phyloP scores from a whole-genome alignment of 2,888 invertebrate species.

The Amblyteles armatorius region DNA sequence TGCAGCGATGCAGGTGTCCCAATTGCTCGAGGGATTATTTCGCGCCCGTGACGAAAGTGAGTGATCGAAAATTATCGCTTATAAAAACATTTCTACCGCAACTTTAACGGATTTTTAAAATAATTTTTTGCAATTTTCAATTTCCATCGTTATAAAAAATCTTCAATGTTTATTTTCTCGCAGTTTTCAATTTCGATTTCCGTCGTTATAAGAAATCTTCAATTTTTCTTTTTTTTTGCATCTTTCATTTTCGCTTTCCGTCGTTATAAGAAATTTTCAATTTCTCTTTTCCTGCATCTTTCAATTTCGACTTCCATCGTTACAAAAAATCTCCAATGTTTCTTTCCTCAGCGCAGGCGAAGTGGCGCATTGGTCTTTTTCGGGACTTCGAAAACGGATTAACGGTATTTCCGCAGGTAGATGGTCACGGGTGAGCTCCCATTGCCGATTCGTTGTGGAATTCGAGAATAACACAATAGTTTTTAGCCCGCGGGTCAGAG shows the following conservation, averaged over 20 bases:
- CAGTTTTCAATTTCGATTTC: too few species aligned
- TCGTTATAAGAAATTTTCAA: too few species aligned
- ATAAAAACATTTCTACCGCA: not conserved
- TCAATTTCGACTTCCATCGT: too few species aligned
- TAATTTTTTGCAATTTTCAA: too few species aligned
- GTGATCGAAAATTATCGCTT: not conserved
- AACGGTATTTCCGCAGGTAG: constrained; percentile 36
- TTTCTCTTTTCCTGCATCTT: too few species aligned
- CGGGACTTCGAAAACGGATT: not conserved
- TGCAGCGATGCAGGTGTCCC: not conserved
- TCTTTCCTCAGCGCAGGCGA: not conserved
- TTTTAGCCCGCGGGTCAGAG: constrained; percentile 30
- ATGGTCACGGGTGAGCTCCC: not conserved
- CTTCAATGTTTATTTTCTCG: too few species aligned
- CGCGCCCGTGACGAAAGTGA: not conserved
- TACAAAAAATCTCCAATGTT: too few species aligned
- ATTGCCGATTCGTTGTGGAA: not conserved
- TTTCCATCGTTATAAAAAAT: too few species aligned
- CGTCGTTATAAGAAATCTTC: too few species aligned
- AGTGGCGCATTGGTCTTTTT: not conserved
- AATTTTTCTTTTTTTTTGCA: too few species aligned
- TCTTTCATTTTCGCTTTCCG: too few species aligned
- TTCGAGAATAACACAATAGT: constrained; percentile 30
- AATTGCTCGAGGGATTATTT: not conserved
- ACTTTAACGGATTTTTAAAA: not conserved